Percentiles rank a stretch among this genome's conserved stretches.
Conservation (phyloP, 2,797 vertebrate species). For the Tympanoctomys barrerae region DNA sequence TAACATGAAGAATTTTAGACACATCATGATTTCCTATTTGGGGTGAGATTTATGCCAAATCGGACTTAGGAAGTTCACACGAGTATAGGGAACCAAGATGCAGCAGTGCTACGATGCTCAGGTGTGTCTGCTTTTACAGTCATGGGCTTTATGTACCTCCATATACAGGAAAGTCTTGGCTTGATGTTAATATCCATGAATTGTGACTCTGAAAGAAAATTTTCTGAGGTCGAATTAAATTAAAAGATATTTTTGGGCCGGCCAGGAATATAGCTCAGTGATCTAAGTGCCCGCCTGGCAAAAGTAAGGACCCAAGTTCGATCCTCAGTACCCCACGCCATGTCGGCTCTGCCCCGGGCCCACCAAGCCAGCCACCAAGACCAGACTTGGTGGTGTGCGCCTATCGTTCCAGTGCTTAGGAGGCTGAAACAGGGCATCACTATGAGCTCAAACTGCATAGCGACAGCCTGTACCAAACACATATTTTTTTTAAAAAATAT, state of each 20-base stretch:
- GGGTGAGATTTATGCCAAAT: not conserved
- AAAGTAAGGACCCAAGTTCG: too few species aligned
- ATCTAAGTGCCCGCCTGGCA: too few species aligned
- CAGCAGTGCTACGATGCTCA: not conserved
- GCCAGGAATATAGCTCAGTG: too few species aligned
- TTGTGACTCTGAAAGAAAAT: not conserved
- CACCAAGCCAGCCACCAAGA: too few species aligned
- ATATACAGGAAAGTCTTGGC: not conserved
- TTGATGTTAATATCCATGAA: not conserved
- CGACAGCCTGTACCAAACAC: too few species aligned
- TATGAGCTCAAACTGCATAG: too few species aligned
- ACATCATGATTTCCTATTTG: not conserved
- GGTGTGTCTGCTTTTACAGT: not conserved
- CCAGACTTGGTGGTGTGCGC: too few species aligned
- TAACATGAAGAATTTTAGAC: conserved; percentile 2
- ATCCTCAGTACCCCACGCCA: too few species aligned
- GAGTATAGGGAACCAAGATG: not conserved
- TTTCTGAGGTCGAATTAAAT: conserved; percentile 32
- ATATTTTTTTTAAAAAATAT: not conserved
- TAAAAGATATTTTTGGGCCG: conserved; percentile 22
- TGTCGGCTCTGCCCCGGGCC: too few species aligned
- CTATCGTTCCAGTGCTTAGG: too few species aligned
- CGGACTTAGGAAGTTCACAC: not conserved
- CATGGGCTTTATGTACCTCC: not conserved
- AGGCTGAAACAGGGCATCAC: too few species aligned